Percentiles rank a stretch among this genome's conserved stretches.
phyloP scores from a whole-genome alignment of 92 coral and sea anemone genomes.

The Blastomussa wellsi region DNA sequence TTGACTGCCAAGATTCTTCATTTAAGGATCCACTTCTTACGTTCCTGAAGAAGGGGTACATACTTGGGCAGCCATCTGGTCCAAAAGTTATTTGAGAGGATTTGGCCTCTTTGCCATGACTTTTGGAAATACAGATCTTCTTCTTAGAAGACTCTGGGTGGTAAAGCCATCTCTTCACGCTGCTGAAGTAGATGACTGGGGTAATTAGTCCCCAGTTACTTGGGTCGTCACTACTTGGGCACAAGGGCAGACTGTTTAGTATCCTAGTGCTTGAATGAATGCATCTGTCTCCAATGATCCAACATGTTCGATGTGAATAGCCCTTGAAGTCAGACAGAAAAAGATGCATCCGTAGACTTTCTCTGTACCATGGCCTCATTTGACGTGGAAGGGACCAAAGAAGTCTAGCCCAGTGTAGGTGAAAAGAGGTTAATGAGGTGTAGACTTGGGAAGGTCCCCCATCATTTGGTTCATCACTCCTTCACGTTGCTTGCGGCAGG shows the following conservation, averaged over 20 bases:
- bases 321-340: conserved; percentile 52
- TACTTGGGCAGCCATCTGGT: conserved; percentile 54
- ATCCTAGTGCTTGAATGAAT: conserved; percentile 53
- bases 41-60: conserved; percentile 29
- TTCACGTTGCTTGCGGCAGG: conserved; percentile 37
- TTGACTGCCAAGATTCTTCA: too few species aligned
- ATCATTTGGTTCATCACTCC: conserved; percentile 43
- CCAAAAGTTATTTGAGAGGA: conserved; percentile 39
- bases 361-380: conserved; percentile 14
- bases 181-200: conserved; percentile 58
- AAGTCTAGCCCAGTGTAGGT: conserved; percentile 35
- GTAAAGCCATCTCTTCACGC: conserved; percentile 35
- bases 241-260: conserved; percentile 48
- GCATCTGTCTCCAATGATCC: conserved; percentile 51
- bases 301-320: conserved; percentile 60
- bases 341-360: conserved; percentile 54
- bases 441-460: conserved; percentile 29
- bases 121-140: conserved; percentile 4
- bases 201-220: conserved; percentile 56
- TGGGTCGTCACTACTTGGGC: too few species aligned
- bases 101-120: neutral
- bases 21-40: too few species aligned
- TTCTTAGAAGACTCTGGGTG: conserved; percentile 38
- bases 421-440: conserved; percentile 15
- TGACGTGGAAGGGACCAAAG: conserved; percentile 39